Evolutionary conservation across 1,140 invertebrate genomes (phyloP).

Genomic region (Hetaerina americana): DNA sequence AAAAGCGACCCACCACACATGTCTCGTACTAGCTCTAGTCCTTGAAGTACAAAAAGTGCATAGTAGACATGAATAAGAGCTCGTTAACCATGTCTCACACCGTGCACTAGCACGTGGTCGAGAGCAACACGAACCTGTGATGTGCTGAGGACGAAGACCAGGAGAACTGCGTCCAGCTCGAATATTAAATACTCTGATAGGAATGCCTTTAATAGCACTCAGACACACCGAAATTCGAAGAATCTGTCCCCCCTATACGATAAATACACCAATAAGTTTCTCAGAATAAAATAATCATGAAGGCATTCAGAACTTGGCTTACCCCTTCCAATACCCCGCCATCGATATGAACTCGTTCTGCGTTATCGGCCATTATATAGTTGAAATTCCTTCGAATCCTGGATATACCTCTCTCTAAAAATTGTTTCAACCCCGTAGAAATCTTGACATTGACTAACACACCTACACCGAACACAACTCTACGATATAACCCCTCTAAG

Average conservation of each 20-base stretch:
- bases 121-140: conserved; percentile 54
- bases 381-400: no score
- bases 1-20: conserved; percentile 53
- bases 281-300: conserved; percentile 12
- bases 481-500: no score
- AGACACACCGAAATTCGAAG: conserved; percentile 63
- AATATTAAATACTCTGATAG: conserved; percentile 66
- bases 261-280: no score
- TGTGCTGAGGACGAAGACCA: conserved; percentile 74
- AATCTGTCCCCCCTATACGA: conserved; percentile 72
- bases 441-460: no score
- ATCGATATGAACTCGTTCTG: conserved; percentile 39
- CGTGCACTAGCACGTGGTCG: no score
- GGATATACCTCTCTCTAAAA: no score
- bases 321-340: conserved; percentile 50
- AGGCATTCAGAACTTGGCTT: conserved; percentile 22
- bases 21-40: conserved; percentile 54
- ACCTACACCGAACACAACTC: no score
- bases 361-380: no score
- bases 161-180: conserved; percentile 61
- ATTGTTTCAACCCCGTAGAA: no score
- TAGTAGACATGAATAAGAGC: conserved; percentile 2
- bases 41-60: conserved; percentile 26
- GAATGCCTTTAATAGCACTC: conserved; percentile 56
- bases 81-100: no score